Evolutionary conservation across 2,113 vertebrate genomes (phyloP).

Genomic region (Microtus montanus): DNA sequence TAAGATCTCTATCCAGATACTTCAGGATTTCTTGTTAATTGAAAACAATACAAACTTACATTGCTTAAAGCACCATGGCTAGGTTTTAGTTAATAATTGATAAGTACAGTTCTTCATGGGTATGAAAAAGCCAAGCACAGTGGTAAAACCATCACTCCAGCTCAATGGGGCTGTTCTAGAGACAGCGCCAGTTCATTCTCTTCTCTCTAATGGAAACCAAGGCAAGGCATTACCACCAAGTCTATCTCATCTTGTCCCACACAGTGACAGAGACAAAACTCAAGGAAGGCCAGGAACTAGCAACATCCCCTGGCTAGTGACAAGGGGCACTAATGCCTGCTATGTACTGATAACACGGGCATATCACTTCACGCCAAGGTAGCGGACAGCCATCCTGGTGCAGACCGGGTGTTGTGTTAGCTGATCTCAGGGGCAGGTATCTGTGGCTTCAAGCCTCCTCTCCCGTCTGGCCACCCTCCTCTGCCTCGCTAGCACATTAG

Average conservation of each 20-base stretch:
- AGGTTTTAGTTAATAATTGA: background rate
- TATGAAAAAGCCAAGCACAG: background rate
- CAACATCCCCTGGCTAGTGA: background rate
- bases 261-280: background rate
- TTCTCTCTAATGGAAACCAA: background rate
- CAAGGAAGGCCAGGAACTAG: background rate
- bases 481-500: background rate
- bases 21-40: background rate
- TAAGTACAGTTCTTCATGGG: background rate
- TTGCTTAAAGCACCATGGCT: background rate
- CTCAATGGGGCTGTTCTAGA: background rate
- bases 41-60: background rate
- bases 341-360: background rate
- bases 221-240: background rate
- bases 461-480: background rate
- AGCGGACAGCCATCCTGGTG: no score
- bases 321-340: background rate
- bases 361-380: background rate
- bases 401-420: fast-evolving
- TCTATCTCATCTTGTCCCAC: background rate
- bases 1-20: background rate
- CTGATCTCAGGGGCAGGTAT: background rate
- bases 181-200: background rate
- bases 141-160: background rate
- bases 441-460: no score